Evolutionary conservation across 2,888 invertebrate species (phyloP), one percentile per base, ranked within the genome.

Genomic region (Drosophila atripex): DNA sequence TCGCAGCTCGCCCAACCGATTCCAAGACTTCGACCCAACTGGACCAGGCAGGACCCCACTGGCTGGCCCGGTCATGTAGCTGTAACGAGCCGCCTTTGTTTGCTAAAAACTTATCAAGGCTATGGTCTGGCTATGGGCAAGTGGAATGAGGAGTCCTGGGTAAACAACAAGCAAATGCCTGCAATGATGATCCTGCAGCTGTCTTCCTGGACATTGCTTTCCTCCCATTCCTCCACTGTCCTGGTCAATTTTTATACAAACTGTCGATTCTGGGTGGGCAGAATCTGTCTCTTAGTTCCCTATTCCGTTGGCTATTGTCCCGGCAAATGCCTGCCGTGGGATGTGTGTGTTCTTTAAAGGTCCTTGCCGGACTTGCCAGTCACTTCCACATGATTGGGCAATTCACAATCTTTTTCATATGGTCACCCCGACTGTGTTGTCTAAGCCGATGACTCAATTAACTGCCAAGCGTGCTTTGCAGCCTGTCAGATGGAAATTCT

Each of bases 81-180:
- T 72, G 78, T 78, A 80, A 80, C 80, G 68, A 73, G 70, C 64
- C 60, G 69, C 71, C 66, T 84, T 71, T 82, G 82, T 82, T 82
- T 85, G 83, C 80, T 59, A 73, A 73, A 85, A 86, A 85, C 79
- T 82, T 85, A 87, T 79, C 86, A 85, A 73, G 87, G 79, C 76
- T 76, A 70, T 63, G 75, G 70, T 61, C 75, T 49, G 58, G 65
- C 45, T 54, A 32, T 41, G 25, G 28, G 39, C 7, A 9, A 9
- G 21, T 14, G 43, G 66, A 46, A 35, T 39, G 47, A 45, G 39
- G 11, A 18, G 50, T 50, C 53, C 73, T 56, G 52, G 54, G 74
- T 59, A 80, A 78, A 69, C 75, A 75, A 60, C 52, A 47, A 51
- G 65, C 66, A 72, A 75, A 73, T 59, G 80, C 71, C 84, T 77